phyloP scores from a whole-genome alignment of 2,888 invertebrate species.

The Masnerella sp. region DNA sequence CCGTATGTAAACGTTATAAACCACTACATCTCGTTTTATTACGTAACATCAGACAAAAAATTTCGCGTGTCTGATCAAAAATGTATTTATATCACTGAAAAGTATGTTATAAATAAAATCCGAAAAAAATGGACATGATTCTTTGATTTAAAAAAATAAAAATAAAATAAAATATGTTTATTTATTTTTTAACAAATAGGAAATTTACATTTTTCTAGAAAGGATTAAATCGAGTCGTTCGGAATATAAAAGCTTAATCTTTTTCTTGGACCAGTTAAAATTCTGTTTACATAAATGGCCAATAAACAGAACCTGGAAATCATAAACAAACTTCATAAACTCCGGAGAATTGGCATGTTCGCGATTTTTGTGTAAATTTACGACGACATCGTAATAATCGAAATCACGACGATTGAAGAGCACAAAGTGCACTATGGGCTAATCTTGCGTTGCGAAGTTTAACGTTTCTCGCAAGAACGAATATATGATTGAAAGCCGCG shows the following conservation, averaged over 20 bases:
- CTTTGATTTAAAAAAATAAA: too few relatives aligned
- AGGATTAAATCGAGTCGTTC: not conserved
- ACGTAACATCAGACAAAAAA: too few relatives aligned
- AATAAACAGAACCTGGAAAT: slow-evolving; percentile 44
- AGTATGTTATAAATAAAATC: too few relatives aligned
- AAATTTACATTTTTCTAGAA: too few relatives aligned
- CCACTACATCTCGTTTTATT: too few relatives aligned
- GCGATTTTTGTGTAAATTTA: slow-evolving; percentile 50
- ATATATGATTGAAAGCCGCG: slow-evolving; percentile 54
- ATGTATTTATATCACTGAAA: too few relatives aligned
- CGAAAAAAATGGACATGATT: too few relatives aligned
- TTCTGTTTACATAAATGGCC: slow-evolving; percentile 40
- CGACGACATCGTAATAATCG: slow-evolving; percentile 55
- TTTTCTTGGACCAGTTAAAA: not conserved
- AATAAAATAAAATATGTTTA: too few relatives aligned
- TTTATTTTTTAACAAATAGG: too few relatives aligned
- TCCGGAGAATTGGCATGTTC: slow-evolving; percentile 17
- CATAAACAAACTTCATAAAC: slow-evolving; percentile 55
- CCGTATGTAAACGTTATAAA: too few relatives aligned
- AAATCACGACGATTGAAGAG: slow-evolving; percentile 56
- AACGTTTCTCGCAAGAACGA: slow-evolving; percentile 55
- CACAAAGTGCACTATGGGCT: slow-evolving; percentile 56
- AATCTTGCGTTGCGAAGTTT: slow-evolving; percentile 54
- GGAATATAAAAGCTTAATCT: slow-evolving; percentile 11
- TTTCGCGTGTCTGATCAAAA: not conserved